A percentile compares a stretch with the other conserved stretches of the same genome.
phyloP scores from a whole-genome alignment of 2,888 invertebrate genomes.

The Ophraella communa region DNA sequence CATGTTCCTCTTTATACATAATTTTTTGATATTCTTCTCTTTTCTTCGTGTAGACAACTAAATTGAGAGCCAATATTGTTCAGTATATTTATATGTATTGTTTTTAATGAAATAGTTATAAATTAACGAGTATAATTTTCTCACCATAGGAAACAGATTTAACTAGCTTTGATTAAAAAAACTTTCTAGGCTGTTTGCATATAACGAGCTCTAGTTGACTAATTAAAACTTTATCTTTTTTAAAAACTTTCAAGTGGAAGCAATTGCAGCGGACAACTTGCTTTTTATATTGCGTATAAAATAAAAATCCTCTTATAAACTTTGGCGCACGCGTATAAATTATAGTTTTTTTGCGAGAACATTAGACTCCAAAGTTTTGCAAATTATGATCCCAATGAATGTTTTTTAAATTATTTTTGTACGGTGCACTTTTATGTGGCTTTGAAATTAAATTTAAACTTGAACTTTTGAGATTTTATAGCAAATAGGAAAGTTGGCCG shows the following conservation, averaged over 20 bases:
- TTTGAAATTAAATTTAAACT: constrained; percentile 24
- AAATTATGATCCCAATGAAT: constrained; percentile 18
- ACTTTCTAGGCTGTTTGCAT: neutral
- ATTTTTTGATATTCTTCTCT: no score
- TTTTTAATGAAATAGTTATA: no score
- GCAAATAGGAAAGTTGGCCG: neutral
- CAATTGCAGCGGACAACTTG: constrained; percentile 1
- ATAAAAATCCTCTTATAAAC: neutral
- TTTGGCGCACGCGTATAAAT: neutral
- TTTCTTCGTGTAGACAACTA: no score
- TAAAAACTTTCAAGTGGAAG: neutral
- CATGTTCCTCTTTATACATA: no score
- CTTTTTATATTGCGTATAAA: constrained; percentile 9
- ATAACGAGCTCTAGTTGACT: neutral
- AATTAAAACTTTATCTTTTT: constrained; percentile 9
- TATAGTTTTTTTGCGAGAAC: neutral
- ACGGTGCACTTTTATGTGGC: constrained; percentile 8
- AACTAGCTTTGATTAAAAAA: neutral
- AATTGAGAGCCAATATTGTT: no score
- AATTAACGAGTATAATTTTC: neutral
- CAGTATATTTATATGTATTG: no score
- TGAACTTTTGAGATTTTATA: constrained; percentile 7
- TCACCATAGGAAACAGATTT: neutral
- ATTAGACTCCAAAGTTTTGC: constrained; percentile 4
- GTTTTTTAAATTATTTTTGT: constrained; percentile 7